Percentiles rank a stretch among this genome's conserved stretches.
phyloP scores from a whole-genome alignment of 2,888 invertebrate species.

The Rhingia rostrata region DNA sequence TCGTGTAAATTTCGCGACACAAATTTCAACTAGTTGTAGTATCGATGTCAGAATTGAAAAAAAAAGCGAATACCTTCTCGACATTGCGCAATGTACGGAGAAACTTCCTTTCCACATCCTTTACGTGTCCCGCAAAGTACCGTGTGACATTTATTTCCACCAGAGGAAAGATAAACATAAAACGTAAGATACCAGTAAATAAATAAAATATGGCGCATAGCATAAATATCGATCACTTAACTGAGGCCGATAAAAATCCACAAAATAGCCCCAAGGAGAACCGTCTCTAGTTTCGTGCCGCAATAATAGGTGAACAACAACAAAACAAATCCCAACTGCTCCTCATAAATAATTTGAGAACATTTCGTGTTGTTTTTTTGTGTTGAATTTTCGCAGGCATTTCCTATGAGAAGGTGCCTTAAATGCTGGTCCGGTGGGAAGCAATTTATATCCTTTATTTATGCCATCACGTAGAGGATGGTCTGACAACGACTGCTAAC shows the following conservation, averaged over 20 bases:
- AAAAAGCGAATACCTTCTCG: too few species aligned
- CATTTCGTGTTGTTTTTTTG: background rate
- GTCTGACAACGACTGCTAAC: constrained; percentile 13
- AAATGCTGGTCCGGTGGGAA: constrained; percentile 15
- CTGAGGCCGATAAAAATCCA: background rate
- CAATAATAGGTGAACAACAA: background rate
- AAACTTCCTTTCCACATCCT: background rate
- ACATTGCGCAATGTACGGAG: too few species aligned
- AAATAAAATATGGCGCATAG: constrained; percentile 5
- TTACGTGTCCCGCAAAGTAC: background rate
- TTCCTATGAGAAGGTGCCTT: constrained; percentile 17
- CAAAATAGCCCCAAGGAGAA: constrained; percentile 16
- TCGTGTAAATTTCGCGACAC: too few species aligned
- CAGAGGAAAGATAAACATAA: background rate
- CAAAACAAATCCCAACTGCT: background rate
- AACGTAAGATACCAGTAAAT: background rate
- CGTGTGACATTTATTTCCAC: constrained; percentile 9
- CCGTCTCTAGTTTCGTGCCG: background rate
- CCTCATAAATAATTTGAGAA: constrained; percentile 4
- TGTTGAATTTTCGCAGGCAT: background rate
- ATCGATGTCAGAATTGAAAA: too few species aligned
- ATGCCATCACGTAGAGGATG: constrained; percentile 14
- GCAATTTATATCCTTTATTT: constrained; percentile 19
- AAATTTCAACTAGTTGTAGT: too few species aligned
- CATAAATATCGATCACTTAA: constrained; percentile 11